These are phyloP conservation scores for Ctena decussata DNA, from an alignment of 2,888 invertebrate species.

Conservation along the genomic window DNA sequence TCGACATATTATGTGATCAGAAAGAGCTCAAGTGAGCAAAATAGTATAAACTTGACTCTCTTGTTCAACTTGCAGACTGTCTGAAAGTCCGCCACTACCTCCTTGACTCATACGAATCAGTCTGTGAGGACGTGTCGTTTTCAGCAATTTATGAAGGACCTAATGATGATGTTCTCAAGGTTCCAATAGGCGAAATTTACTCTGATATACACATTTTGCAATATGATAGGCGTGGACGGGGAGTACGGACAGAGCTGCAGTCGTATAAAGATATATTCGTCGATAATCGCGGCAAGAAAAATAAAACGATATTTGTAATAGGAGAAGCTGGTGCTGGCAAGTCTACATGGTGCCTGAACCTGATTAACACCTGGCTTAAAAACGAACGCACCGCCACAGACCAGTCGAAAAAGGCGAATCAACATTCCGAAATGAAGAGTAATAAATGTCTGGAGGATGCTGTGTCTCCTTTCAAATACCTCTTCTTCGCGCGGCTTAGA, in stretches of 20 bases:
- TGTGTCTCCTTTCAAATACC: not conserved
- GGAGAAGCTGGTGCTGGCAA: not conserved
- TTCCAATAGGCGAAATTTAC: not conserved
- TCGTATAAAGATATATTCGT: not conserved
- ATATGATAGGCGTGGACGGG: not conserved
- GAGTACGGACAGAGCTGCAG: not conserved
- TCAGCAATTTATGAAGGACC: not conserved
- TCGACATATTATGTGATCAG: no score
- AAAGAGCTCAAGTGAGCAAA: no score
- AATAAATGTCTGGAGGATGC: not conserved
- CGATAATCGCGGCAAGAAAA: not conserved
- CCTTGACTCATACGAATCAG: not conserved
- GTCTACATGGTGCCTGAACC: not conserved
- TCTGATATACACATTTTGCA: not conserved
- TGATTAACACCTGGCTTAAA: not conserved
- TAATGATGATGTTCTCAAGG: not conserved
- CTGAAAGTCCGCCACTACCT: no score
- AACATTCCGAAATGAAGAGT: no score
- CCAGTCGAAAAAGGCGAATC: no score
- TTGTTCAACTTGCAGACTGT: no score
- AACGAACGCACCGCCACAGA: not conserved
- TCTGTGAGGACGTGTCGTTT: not conserved
- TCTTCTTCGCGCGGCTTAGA: not conserved
- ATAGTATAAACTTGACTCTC: no score
- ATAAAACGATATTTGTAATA: not conserved